Base-by-base conservation (phyloP, 2,113 vertebrate species). In the Ammospiza caudacuta region DNA sequence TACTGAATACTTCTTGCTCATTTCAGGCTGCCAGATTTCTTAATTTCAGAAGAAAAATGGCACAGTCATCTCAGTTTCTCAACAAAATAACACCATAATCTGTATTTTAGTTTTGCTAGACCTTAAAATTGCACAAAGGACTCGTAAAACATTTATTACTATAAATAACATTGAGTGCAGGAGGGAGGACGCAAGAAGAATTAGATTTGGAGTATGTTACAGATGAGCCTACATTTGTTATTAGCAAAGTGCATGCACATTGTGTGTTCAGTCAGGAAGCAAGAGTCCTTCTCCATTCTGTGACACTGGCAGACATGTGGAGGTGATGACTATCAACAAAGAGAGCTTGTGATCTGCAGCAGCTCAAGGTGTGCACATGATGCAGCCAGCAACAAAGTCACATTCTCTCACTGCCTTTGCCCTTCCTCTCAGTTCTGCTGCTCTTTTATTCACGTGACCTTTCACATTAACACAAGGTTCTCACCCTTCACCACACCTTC, bases 401-500 rank as follows among this genome's bases (percentile, higher is more conserved):
- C 88, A 86, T 83, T 96, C 79, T 96, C 79, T 33, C 78, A 18
- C 3, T 39, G 83, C 90, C 37, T 78, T n/a, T 87, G 83, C 59
- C 92, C 87, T 88, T 88, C 79, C 79, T 83, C 73, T 93, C 31
- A 11, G 62, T 94, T 92, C 44, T n/a, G 80, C 47, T 84, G 78
- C 64, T 79, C 68, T 91, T 86, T 81, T 74, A 78, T 83, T 93
- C 82, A 84, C 25, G 66, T 62, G 86, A 78, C 83, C 58, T 83
- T 44, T 47, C 43, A 78, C 68, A 94, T 90, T 89, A 93, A 87
- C 73, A 64, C 57, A 72, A 33, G 49, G 68, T 58, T 87, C 43
- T 19, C 54, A 84, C 57, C 89, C 76, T 77, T 84, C 66, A 72
- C 52, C 58, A 87, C 72, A 81, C 57, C 73, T 90, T 90, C 44